Evolutionary conservation across 1,140 invertebrate species (phyloP), one percentile per base, ranked within the genome.

Genomic region (Aphelenchoides besseyi): DNA sequence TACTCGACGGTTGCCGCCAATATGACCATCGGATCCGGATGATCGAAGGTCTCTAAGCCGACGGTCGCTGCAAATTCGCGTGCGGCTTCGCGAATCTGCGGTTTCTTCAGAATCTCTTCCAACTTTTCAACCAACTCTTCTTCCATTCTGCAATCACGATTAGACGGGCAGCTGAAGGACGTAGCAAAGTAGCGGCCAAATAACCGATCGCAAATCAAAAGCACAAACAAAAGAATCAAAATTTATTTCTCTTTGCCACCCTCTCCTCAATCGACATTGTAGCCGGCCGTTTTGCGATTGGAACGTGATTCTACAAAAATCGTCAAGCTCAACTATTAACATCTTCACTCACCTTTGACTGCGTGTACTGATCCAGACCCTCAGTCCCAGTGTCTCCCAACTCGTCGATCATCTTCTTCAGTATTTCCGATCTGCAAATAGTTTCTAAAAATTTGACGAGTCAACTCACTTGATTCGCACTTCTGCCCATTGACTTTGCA

Each of bases 401-500:
- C 33, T 68, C 77, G 52, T 33, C 33, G 8, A 81, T 61, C 79
- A 81, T 81, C 12, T 28, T 8, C 57, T 59, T 67, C 9, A 78
- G 37, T 28, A 71, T 55, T 2, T 74, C 28, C 0, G 75, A 68
- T 37, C 76, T 77, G 12, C n/a, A 71, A 33, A 52, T 66, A 66
- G 64, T 29, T 18, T 57, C 16, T 5, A 54, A 9, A 71, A 5
- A 35, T 8, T 37, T 23, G 12, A 53, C 32, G 3, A 3, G 8
- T 16, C 35, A 30, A 32, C 73, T 53, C 30, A 82, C 73, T 74
- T 82, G 16, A 71, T 48, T 54, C 66, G 62, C 18, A 80, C 59
- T 32, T 74, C 79, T 16, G 70, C 67, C 79, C 79, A 81, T 18
- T 59, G 54, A 37, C 41, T 70, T 57, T 80, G 78, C 26, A 80